phyloP scores from a whole-genome alignment of 2,888 invertebrate genomes.

The Leucoma salicis region DNA sequence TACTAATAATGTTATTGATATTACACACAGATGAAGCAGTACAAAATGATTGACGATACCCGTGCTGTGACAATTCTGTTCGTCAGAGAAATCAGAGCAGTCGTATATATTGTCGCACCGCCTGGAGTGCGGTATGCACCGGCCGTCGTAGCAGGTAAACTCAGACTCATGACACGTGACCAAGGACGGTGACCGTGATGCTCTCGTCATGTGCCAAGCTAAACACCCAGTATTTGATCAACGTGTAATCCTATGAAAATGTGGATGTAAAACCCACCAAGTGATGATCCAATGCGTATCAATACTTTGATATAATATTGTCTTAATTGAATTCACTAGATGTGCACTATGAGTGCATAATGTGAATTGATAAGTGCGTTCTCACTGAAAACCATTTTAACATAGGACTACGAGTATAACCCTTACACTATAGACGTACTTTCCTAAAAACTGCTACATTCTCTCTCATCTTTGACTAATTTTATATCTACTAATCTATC shows the following conservation, averaged over 20 bases:
- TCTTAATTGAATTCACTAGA: no score
- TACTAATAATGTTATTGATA: neutral
- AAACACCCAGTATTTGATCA: conserved; percentile 43
- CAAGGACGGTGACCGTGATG: conserved; percentile 55
- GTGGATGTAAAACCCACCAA: no score
- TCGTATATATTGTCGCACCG: conserved; percentile 95
- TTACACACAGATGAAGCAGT: conserved; percentile 24
- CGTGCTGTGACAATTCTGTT: conserved; percentile 89
- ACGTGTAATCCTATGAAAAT: no score
- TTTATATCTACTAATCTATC: no score
- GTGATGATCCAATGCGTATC: neutral
- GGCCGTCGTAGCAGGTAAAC: conserved; percentile 88
- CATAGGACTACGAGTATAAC: no score
- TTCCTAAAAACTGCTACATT: no score
- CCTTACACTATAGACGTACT: no score
- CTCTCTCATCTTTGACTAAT: no score
- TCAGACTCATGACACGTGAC: conserved; percentile 82
- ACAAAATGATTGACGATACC: conserved; percentile 59
- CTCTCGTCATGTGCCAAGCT: conserved; percentile 65
- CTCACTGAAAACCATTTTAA: no score
- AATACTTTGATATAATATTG: no score
- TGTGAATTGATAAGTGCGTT: no score
- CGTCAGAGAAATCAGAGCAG: conserved; percentile 94
- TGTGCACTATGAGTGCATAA: no score
- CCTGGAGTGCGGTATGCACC: conserved; percentile 89